A percentile compares a stretch with the other conserved stretches of the same genome.
These are phyloP conservation scores for Vulpes ferrilata DNA, from an alignment of 2,113 vertebrate species.

Conservation along the genomic window DNA sequence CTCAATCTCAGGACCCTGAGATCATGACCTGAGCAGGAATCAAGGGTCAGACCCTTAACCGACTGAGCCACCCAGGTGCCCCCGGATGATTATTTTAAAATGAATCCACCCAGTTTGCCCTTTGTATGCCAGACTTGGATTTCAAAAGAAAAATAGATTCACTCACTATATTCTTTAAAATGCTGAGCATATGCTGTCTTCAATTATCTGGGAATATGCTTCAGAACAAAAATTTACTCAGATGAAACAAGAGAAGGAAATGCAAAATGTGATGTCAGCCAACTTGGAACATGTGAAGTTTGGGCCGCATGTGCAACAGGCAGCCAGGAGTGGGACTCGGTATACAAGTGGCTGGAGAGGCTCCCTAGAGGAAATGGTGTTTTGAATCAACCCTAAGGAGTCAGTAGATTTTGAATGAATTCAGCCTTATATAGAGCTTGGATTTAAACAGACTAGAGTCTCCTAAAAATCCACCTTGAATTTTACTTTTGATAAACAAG, in stretches of 20 bases:
- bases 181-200: background rate
- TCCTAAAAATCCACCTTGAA: background rate
- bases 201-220: background rate
- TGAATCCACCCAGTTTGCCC: background rate
- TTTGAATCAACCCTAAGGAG: background rate
- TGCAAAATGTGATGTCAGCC: background rate
- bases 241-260: background rate
- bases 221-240: background rate
- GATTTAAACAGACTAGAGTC: background rate
- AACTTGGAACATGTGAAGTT: background rate
- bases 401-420: background rate
- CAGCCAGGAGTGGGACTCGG: background rate
- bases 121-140: background rate
- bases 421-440: background rate
- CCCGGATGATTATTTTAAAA: background rate
- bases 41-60: background rate
- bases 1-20: background rate
- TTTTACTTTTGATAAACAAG: conserved; percentile 38
- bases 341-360: background rate
- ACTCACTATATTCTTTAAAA: background rate
- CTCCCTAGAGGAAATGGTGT: background rate
- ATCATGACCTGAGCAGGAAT: background rate
- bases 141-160: background rate
- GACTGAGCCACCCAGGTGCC: background rate
- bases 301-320: background rate